Evolutionary conservation across 2,113 vertebrate species (phyloP).

Genomic region (Heterocephalus glaber): DNA sequence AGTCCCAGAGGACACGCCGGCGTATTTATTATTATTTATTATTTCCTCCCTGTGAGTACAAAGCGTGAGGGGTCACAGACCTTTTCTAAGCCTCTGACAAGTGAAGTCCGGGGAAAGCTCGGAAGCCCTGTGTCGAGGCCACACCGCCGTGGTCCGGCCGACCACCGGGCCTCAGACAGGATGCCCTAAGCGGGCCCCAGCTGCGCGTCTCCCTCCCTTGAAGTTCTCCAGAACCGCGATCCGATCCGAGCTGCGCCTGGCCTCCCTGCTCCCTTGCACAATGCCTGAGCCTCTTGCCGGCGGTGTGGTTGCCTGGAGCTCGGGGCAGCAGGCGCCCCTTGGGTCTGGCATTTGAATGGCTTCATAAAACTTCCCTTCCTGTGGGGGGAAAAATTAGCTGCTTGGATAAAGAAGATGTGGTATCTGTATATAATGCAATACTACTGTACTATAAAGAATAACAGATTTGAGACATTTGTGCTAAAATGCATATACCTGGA

Average conservation of each 20-base stretch:
- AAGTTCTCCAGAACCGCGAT: slow-evolving; percentile 88
- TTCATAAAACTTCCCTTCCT: too few species aligned
- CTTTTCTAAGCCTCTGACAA: slow-evolving; percentile 69
- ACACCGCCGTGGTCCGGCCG: slow-evolving; percentile 76
- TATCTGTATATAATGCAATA: too few species aligned
- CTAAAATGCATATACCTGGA: too few species aligned
- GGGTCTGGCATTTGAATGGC: slow-evolving; percentile 70
- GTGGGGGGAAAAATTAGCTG: too few species aligned
- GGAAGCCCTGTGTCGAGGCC: too few species aligned
- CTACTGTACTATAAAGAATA: too few species aligned
- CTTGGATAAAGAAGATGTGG: too few species aligned
- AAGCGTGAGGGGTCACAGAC: slow-evolving; percentile 76
- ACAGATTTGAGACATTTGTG: too few species aligned
- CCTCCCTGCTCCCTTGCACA: slow-evolving; percentile 37
- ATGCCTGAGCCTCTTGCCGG: too few species aligned
- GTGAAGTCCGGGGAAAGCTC: slow-evolving; percentile 49
- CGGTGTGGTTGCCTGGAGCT: not conserved
- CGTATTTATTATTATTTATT: too few species aligned
- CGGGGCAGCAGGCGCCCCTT: slow-evolving; percentile 49
- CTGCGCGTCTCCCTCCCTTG: slow-evolving; percentile 85
- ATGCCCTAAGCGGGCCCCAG: slow-evolving; percentile 82
- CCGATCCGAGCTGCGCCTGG: slow-evolving; percentile 56
- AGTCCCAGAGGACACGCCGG: too few species aligned
- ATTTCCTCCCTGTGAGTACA: slow-evolving; percentile 70
- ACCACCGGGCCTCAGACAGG: slow-evolving; percentile 79